Conservation (phyloP, 2,888 invertebrate species). For the Acanthosepion pharaonis region DNA sequence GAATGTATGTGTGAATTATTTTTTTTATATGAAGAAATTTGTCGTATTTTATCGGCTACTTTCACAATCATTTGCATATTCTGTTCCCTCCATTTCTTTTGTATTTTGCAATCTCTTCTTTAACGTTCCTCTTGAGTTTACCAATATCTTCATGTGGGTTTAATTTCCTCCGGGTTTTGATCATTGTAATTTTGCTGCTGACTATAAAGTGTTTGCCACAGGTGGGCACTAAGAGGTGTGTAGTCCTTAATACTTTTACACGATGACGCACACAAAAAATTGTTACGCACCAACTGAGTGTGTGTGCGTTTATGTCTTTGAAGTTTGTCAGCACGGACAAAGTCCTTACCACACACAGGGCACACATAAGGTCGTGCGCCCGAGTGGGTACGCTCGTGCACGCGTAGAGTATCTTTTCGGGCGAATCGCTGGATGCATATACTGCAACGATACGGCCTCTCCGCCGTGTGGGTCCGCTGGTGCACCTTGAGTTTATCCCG, state of each 20-base stretch:
- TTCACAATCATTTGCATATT: neutral
- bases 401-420: neutral
- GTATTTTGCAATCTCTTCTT: neutral
- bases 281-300: neutral
- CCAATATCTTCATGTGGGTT: neutral
- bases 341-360: conserved; percentile 14
- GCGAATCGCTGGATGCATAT: neutral
- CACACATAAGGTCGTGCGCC: neutral
- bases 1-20: no score
- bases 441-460: neutral
- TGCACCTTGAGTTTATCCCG: conserved; percentile 33
- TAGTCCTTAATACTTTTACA: neutral
- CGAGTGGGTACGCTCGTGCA: neutral
- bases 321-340: conserved; percentile 1
- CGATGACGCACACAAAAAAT: neutral
- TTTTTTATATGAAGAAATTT: no score
- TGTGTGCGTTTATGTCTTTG: neutral
- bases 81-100: neutral
- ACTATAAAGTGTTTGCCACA: neutral
- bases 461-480: conserved; percentile 33
- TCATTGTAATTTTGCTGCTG: neutral
- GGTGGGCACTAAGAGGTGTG: neutral
- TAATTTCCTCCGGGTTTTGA: neutral
- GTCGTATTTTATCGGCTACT: no score
- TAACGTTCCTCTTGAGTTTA: neutral